Base-by-base conservation (phyloP, 2,888 invertebrate genomes). In the Endomychus coccineus region DNA sequence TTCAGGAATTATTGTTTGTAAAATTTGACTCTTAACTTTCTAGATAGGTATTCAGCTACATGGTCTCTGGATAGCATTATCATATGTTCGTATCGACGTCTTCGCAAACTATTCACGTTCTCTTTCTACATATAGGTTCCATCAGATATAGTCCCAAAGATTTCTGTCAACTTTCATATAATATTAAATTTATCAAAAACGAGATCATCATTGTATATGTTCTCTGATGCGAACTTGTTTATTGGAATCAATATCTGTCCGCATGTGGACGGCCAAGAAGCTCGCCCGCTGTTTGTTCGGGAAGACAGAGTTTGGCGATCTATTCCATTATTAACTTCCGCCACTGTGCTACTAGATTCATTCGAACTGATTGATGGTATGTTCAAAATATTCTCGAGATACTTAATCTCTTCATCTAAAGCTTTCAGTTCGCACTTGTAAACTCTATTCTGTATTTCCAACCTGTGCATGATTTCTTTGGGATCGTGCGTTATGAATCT, bases 401-500 rank as follows among this genome's bases (percentile, higher is more conserved):
- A 75, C 5, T 76, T 74, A 31, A 88, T 83, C 64, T 89, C 87
- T 30, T 77, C 75, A 59, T 89, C 87, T 29, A 88, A 61, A 10
- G 80, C 78, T 5, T 80, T 79, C 46, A 92, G 77, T 62, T 91
- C 88, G 46, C 83, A 74, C 56, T 81, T 80, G 60, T 89, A 91
- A 3, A 90, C 91, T 49, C 83, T 78, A 66, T 92, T 92, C 66
- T 91, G 91, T 34, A 92, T 86, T 64, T 92, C 89, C 28, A 90
- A 85, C 39, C 92, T 72, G 61, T 87, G 88, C 55, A 84, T 80
- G 10, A 86, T 66, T 56, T 92, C 92, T 49, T 80, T 74, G 30
- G 77, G 77, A 55, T 92, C 91, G 52, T 91, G 88, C 11, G 36
- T 46, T 31, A 38, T 34, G 17, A 64, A 55, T 27, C 66, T 41